These are phyloP conservation scores for Otolemur crassicaudatus DNA, from an alignment of 2,797 vertebrate genomes.

Conservation along the genomic window DNA sequence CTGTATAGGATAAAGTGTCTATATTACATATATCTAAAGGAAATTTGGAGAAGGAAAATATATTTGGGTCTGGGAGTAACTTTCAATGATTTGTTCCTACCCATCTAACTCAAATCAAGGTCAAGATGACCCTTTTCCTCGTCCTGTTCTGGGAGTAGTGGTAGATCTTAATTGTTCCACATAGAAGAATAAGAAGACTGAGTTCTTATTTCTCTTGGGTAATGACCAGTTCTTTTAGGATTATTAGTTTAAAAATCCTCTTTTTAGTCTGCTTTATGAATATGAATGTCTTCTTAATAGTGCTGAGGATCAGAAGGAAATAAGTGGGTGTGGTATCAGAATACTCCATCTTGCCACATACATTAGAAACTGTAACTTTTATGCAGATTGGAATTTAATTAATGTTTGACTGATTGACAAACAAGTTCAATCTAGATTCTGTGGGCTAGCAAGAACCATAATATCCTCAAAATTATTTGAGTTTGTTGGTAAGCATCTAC, in stretches of 20 bases:
- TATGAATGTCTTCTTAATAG: neutral
- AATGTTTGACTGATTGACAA: neutral
- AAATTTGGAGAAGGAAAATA: slow-evolving; percentile 14
- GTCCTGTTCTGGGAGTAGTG: neutral
- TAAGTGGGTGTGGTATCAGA: neutral
- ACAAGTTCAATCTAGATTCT: neutral
- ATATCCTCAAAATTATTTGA: neutral
- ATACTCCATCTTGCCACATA: neutral
- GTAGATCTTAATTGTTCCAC: neutral
- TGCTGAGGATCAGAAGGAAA: neutral
- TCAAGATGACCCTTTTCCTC: neutral
- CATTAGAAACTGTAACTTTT: neutral
- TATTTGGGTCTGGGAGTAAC: neutral
- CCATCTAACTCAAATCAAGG: neutral
- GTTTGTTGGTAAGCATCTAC: neutral
- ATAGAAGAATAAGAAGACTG: neutral
- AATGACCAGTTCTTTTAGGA: neutral
- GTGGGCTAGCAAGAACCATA: neutral
- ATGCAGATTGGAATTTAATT: neutral
- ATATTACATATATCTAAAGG: neutral
- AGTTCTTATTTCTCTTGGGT: neutral
- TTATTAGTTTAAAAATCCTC: neutral
- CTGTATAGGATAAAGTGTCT: neutral
- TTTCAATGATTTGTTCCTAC: neutral
- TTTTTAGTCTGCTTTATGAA: neutral